These are phyloP conservation scores for Mystacornis crossleyi DNA, from an alignment of 2,113 vertebrate genomes.

Conservation along the genomic window DNA sequence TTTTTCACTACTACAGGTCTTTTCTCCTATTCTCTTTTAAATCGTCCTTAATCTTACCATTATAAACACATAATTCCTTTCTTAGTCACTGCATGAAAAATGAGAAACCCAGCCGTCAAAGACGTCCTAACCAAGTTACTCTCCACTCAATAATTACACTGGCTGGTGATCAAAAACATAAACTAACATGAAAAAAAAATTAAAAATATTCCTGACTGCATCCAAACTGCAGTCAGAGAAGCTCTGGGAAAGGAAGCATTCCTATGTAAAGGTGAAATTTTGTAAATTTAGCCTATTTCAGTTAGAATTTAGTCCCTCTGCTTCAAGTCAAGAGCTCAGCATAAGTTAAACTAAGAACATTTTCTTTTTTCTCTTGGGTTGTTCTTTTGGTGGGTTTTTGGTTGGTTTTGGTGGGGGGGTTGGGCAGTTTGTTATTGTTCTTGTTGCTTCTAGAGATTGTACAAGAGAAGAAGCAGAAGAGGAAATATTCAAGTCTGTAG, in stretches of 20 bases:
- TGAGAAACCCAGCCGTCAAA: background rate
- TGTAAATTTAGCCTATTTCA: background rate
- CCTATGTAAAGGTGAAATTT: background rate
- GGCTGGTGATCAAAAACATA: background rate
- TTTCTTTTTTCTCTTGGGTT: background rate
- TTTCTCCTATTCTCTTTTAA: background rate
- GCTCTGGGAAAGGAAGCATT: background rate
- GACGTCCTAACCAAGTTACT: background rate
- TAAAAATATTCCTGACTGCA: background rate
- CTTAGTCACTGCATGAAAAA: background rate
- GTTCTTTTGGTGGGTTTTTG: background rate
- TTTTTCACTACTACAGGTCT: background rate
- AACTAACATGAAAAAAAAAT: background rate
- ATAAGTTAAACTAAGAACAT: accelerated
- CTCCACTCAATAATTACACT: background rate
- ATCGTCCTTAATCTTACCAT: background rate
- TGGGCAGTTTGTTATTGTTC: background rate
- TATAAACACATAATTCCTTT: background rate
- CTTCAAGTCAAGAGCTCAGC: background rate
- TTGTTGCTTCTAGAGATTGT: background rate
- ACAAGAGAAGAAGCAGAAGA: background rate
- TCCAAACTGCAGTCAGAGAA: background rate
- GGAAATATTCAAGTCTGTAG: background rate
- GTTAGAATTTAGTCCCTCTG: background rate
- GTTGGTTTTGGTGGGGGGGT: background rate